A percentile compares a stretch with the other conserved stretches of the same genome.
These are phyloP conservation scores for Lycodopsis pacificus DNA, from an alignment of 2,797 vertebrate species.

Conservation along the genomic window DNA sequence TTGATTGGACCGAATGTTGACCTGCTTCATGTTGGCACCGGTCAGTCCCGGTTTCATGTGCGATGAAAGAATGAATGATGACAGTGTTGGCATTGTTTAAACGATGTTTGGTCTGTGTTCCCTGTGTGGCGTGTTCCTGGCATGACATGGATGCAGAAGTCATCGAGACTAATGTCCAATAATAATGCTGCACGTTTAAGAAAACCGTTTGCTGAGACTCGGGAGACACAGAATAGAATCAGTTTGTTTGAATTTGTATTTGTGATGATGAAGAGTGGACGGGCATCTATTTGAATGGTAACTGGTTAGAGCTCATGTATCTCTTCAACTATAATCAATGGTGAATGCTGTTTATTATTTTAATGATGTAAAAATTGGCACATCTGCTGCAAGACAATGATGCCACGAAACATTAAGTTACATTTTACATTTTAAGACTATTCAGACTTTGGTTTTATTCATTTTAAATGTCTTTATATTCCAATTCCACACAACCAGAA, in stretches of 20 bases:
- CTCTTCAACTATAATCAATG: background rate
- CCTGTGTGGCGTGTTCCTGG: conserved; percentile 26
- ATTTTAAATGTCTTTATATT: too few relatives aligned
- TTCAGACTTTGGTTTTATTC: too few relatives aligned
- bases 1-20: conserved; percentile 62
- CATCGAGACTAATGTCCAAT: conserved; percentile 21
- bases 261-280: background rate
- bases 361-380: background rate
- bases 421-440: too few relatives aligned
- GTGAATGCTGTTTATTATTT: background rate
- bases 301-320: background rate
- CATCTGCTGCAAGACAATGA: background rate
- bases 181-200: conserved; percentile 14
- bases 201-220: background rate
- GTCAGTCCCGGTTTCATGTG: conserved; percentile 29
- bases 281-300: background rate
- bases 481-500: background rate
- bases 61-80: conserved; percentile 42
- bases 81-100: conserved; percentile 50
- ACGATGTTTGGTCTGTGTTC: background rate
- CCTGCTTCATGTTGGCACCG: conserved; percentile 62
- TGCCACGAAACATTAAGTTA: too few relatives aligned
- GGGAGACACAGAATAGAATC: background rate
- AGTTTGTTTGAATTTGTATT: background rate
- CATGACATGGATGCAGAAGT: conserved; percentile 23